These are phyloP conservation scores for Scalopus aquaticus DNA, from an alignment of 2,113 vertebrate species.

Conservation along the genomic window DNA sequence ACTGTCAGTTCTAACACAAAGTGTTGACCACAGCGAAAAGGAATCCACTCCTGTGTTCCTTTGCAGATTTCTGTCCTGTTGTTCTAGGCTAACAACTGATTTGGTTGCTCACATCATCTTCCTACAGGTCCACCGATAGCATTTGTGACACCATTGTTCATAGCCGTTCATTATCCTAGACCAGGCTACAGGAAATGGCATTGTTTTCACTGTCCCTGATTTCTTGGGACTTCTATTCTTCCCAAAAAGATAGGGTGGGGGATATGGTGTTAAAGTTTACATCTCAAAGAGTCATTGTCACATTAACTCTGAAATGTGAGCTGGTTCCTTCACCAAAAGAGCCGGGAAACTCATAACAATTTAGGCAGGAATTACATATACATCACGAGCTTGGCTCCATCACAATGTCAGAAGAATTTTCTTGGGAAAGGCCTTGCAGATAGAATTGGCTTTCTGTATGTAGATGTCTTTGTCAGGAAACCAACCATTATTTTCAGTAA, in stretches of 20 bases:
- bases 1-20: neutral
- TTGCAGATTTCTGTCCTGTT: neutral
- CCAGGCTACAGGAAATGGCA: neutral
- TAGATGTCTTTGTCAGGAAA: constrained; percentile 11
- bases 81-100: neutral
- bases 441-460: neutral
- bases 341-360: neutral
- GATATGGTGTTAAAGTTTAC: neutral
- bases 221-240: neutral
- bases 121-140: neutral
- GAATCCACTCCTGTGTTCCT: neutral
- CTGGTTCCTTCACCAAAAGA: neutral
- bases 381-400: neutral
- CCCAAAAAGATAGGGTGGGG: neutral
- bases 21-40: neutral
- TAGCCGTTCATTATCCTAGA: neutral
- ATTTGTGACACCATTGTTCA: neutral
- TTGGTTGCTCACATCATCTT: neutral
- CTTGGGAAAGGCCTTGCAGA: neutral
- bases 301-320: neutral
- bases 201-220: neutral
- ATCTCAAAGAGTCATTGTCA: neutral
- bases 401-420: neutral
- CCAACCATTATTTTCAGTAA: neutral
- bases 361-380: neutral